Base-by-base conservation (phyloP, 2,797 vertebrate genomes). In the Lates japonicus region DNA sequence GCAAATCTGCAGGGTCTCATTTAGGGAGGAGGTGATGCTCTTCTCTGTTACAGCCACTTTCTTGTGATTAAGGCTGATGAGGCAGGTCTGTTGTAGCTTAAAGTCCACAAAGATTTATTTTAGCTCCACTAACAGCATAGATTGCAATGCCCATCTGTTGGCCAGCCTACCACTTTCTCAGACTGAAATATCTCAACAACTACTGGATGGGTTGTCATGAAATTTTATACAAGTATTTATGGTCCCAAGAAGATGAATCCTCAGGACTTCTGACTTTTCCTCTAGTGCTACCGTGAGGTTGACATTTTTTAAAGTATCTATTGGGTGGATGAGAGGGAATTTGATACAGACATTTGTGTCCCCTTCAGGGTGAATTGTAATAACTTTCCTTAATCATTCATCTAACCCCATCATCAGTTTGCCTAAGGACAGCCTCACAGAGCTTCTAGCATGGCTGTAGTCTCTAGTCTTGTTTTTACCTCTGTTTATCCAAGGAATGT, bases 1-100 rank as follows among this genome's bases (percentile, higher is more conserved):
- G 74, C 72, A 74, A 73, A 67, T 77, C 82, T 79, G 41, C 33
- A 29, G 81, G 64, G 80, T 59, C 76, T 83, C 69, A 80, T 57
- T 86, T 82, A 86, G 48, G 33, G 37, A 66, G 49, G 42, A 69
- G 52, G 46, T 67, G 59, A 61, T 48, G 14, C 57, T 78, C 20
- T 12, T 65, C 44, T 48, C 49, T 65, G 22, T 12, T 57, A 39
- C 48, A 68, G 62, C 5, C 25, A 17, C 42, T 61, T 60, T 70
- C 58, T 31, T 54, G 57, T 55, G 19, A 62, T 71, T 69, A 67
- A 65, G 51, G 51, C 75, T 84, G 60, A 74, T 70, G 49, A 68
- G 35, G 63, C 63, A 61, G 64, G 59, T 72, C 3, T 70, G 1
- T 59, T 57, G 29, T n/a, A 20, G 11, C 54, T 9, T 31, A 10